phyloP scores from a whole-genome alignment of 2,888 invertebrate genomes.

The Alitta virens region DNA sequence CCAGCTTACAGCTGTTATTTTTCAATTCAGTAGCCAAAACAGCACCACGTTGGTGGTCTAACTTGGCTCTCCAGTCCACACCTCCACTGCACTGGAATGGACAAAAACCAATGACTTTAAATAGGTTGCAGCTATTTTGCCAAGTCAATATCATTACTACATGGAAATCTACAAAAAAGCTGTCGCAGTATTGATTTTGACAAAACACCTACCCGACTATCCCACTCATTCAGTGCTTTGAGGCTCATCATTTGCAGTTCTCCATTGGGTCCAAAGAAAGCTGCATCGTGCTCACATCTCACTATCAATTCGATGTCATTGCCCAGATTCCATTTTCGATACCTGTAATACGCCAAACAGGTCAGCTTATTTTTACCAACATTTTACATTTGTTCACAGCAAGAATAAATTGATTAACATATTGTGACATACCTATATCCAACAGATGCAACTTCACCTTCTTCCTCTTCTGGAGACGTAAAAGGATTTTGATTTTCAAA shows the following conservation, averaged over 20 bases:
- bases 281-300: conserved; percentile 96
- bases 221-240: conserved; percentile 99
- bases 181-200: too few species aligned
- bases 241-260: conserved; percentile 91
- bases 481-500: conserved; percentile 93
- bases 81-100: conserved; percentile 74
- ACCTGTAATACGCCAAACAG: conserved; percentile 57
- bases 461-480: conserved; percentile 78
- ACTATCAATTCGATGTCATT: conserved; percentile 87
- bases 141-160: too few species aligned
- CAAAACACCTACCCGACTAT: conserved; percentile 69
- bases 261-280: conserved; percentile 64
- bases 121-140: too few species aligned
- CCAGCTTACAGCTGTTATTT: conserved; percentile 99
- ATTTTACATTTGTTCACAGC: too few species aligned
- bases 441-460: conserved; percentile 87
- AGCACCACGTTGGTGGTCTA: conserved; percentile 96
- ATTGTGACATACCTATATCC: conserved; percentile 71
- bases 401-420: too few species aligned
- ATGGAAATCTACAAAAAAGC: too few species aligned
- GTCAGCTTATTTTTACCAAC: too few species aligned
- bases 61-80: conserved; percentile 96
- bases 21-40: conserved; percentile 96
- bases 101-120: not conserved
- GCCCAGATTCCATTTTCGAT: conserved; percentile 94